These are phyloP conservation scores for Lithobates sylvaticus DNA, from an alignment of 2,797 vertebrate species.

Conservation along the genomic window DNA sequence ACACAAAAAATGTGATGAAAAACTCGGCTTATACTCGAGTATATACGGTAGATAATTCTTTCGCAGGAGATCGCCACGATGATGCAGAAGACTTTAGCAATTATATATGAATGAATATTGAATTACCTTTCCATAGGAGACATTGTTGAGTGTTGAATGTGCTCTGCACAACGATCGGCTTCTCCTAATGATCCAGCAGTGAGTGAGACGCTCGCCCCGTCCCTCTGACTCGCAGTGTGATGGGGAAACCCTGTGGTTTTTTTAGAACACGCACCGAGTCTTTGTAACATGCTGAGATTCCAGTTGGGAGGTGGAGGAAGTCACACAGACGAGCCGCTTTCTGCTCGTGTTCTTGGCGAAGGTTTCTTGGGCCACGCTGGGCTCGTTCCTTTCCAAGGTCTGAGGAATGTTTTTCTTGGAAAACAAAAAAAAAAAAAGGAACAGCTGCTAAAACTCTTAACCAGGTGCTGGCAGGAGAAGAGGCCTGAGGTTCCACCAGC, in stretches of 20 bases:
- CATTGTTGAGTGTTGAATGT: background rate
- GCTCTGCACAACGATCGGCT: constrained; percentile 3
- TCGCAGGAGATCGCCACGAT: background rate
- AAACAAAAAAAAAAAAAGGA: constrained; percentile 51
- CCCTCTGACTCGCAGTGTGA: constrained; percentile 30
- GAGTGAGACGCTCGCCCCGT: constrained; percentile 43
- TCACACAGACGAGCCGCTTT: constrained; percentile 32
- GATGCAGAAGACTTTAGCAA: background rate
- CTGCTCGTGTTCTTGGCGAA: constrained; percentile 49
- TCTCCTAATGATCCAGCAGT: constrained; percentile 19
- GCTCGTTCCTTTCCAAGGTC: constrained; percentile 39
- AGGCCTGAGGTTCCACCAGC: constrained; percentile 46
- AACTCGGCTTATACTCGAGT: no score
- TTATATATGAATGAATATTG: background rate
- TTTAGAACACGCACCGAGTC: constrained; percentile 36
- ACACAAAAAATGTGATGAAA: no score
- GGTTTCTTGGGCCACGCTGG: constrained; percentile 13
- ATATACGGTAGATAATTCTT: background rate
- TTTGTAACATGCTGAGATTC: constrained; percentile 62
- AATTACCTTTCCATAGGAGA: constrained; percentile 36
- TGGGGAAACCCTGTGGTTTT: constrained; percentile 61
- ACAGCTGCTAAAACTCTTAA: constrained; percentile 60
- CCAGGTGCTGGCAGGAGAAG: constrained; percentile 39
- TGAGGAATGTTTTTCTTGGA: constrained; percentile 50
- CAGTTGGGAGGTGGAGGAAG: constrained; percentile 49